A percentile compares a stretch with the other conserved stretches of the same genome.
These are phyloP conservation scores for Rhinella marina DNA, from an alignment of 2,797 vertebrate genomes.

Conservation along the genomic window DNA sequence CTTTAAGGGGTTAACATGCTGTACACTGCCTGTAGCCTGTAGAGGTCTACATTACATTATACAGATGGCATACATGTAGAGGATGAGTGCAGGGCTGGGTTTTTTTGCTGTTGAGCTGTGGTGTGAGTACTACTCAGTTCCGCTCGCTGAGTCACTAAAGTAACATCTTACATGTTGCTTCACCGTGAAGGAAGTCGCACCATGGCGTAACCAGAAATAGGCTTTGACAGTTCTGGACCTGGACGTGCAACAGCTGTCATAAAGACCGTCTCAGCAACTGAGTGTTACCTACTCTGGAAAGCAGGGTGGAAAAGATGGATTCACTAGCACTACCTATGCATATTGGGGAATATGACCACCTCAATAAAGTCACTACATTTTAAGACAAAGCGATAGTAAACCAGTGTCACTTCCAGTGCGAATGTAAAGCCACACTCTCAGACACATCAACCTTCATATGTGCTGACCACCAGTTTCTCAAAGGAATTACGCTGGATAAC, in stretches of 20 bases:
- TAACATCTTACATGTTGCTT: conserved; percentile 13
- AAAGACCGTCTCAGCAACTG: background rate
- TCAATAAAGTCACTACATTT: background rate
- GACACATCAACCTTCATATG: too few relatives aligned
- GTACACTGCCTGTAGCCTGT: background rate
- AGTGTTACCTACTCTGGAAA: background rate
- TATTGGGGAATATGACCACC: background rate
- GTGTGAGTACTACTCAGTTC: conserved; percentile 26
- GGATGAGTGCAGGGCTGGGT: background rate
- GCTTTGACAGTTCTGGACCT: background rate
- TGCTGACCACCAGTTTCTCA: too few relatives aligned
- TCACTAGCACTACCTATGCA: background rate
- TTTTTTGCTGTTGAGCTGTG: conserved; percentile 1
- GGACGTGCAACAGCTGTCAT: background rate
- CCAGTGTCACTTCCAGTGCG: too few relatives aligned
- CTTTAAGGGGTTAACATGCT: background rate
- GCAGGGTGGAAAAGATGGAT: background rate
- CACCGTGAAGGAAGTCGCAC: background rate
- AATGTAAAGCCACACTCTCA: too few relatives aligned
- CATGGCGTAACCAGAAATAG: background rate
- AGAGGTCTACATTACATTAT: background rate
- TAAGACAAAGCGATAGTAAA: too few relatives aligned
- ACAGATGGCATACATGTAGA: background rate
- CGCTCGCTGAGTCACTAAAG: conserved; percentile 5
- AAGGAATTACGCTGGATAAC: too few relatives aligned